Conservation (phyloP, 2,797 vertebrate genomes). For the Myoxocephalus aenaeus region DNA sequence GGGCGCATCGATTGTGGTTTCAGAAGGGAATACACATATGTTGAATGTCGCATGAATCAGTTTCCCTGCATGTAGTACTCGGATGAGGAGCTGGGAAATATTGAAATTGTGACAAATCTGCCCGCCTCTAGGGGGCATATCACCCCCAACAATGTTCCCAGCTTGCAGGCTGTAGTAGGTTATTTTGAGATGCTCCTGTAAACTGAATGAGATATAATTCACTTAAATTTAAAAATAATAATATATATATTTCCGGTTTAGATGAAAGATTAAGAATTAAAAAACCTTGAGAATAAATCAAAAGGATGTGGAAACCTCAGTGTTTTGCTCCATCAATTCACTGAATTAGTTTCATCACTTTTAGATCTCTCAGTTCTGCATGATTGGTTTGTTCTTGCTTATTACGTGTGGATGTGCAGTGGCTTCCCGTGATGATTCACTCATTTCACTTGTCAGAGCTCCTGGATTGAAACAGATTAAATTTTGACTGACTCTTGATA, state of each 20-base stretch:
- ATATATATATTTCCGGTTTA: background rate
- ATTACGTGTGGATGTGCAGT: conserved; percentile 6
- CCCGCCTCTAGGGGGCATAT: conserved; percentile 55
- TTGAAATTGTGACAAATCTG: conserved; percentile 46
- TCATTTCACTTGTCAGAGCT: conserved; percentile 4
- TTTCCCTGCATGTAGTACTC: conserved; percentile 32
- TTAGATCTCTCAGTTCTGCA: background rate
- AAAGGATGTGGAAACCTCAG: background rate
- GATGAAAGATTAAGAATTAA: background rate
- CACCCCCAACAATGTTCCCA: conserved; percentile 31
- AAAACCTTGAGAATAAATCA: background rate
- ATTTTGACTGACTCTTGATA: conserved; percentile 14
- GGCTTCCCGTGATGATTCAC: background rate
- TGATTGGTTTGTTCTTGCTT: background rate
- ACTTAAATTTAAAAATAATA: background rate
- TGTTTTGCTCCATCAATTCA: background rate
- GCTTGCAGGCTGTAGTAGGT: conserved; percentile 6
- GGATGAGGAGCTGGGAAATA: conserved; percentile 32
- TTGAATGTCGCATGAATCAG: conserved; percentile 32
- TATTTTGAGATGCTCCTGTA: conserved; percentile 25
- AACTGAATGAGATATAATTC: background rate
- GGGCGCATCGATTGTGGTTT: conserved; percentile 50
- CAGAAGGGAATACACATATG: conserved; percentile 46
- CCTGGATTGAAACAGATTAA: background rate
- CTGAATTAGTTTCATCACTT: background rate